Evolutionary conservation across 1,140 invertebrate species (phyloP), one percentile per base, ranked within the genome.

Genomic region (Brachystomella parvula): DNA sequence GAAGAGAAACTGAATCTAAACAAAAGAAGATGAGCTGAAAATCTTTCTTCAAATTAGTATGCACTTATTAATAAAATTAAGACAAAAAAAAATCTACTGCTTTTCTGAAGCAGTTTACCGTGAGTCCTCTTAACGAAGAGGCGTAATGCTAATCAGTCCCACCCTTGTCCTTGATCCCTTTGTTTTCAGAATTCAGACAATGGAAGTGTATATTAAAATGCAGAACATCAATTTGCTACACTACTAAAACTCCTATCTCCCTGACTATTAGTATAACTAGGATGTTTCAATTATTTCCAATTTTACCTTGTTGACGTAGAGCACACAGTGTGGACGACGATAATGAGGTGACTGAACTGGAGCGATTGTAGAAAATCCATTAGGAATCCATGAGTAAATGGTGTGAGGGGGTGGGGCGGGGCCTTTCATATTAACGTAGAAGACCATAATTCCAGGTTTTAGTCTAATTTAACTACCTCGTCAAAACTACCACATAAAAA

Each of bases 241-340:
- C 21, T 12, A 39, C n/a, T n/a, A n/a, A n/a, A n/a, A n/a, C n/a
- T n/a, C n/a, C n/a, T n/a, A n/a, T n/a, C n/a, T n/a, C n/a, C n/a
- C n/a, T n/a, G n/a, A n/a, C n/a, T n/a, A n/a, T n/a, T n/a, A n/a
- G n/a, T n/a, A n/a, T n/a, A n/a, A n/a, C n/a, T n/a, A n/a, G n/a
- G n/a, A n/a, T n/a, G n/a, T n/a, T n/a, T n/a, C n/a, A n/a, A n/a
- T n/a, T n/a, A 39, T 39, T 39, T 39, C 6, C 19, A 19, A 9
- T 39, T 53, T 53, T 53, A 53, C 49, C 49, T 53, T 53, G 21
- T 53, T 53, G 49, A 53, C 49, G 24, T 53, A 53, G 49, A 19
- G 24, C 3, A 53, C 15, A 26, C 49, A 53, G 49, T 53, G 49
- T 17, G 12, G 49, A 15, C 49, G 49, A 39, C 35, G n/a, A n/a